Base-by-base conservation (phyloP, 1,140 invertebrate genomes). In the Drosophila trapezifrons region DNA sequence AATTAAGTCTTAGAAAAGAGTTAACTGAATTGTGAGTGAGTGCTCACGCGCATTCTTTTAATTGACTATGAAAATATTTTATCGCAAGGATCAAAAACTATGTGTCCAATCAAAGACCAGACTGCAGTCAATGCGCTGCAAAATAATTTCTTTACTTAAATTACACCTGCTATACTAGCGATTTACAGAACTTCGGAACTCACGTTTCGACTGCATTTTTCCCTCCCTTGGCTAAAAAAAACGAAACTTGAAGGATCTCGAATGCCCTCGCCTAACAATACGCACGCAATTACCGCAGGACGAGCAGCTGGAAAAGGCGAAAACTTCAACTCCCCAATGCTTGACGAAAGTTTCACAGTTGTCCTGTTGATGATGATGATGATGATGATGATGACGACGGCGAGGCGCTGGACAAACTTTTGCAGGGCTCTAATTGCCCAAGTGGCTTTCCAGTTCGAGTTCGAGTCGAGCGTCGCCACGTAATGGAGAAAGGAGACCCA, bases 221-320 rank as follows among this genome's bases (percentile, higher is more conserved):
- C 2, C 15, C 7, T 17, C 7, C 13, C 29, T 7, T 9, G 46
- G 10, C 51, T n/a, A 20, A 25, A 17, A 20, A 20, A 27, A 63
- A 63, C 27, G 18, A 54, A 37, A 37, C 13, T 37, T 18, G 32
- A 52, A 37, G 54, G 27, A 76, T 47, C 73, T 47, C 37, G 17
- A 71, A 71, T 70, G 65, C 67, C 49, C 47, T 71, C 25, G 45
- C n/a, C 72, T 75, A 81, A 86, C 83, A 86, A 86, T 86, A 86
- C 83, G 83, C 83, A 87, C 72, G 83, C 83, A 86, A 86, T 86
- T 86, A 87, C 83, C 83, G 83, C 83, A 86, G 70, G 62, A 72
- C 64, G 64, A 69, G 51, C 51, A 66, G 25, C 54, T n/a, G 45
- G 57, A 56, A 38, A 57, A 35, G 60, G 37, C 60, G 76, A 86